phyloP scores from a whole-genome alignment of 2,113 vertebrate species.

The Anhinga anhinga region DNA sequence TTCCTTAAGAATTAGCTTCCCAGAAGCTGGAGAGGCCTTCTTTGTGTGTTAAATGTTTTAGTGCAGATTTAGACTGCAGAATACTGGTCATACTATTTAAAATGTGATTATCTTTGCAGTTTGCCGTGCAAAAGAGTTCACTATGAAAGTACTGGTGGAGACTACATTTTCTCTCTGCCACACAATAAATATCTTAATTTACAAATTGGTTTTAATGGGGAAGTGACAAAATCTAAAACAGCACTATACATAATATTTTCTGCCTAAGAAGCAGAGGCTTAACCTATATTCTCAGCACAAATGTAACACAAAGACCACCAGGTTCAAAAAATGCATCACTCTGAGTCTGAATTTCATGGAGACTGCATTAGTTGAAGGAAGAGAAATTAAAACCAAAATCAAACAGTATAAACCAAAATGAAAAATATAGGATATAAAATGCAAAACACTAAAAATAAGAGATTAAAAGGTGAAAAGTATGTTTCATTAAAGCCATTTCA shows the following conservation, averaged over 20 bases:
- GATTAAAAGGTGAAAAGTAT: not conserved
- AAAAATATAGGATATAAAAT: not conserved
- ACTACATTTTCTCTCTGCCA: not conserved
- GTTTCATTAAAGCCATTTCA: not conserved
- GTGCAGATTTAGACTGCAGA: not conserved
- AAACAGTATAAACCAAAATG: not conserved
- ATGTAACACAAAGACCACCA: not conserved
- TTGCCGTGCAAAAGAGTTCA: not conserved
- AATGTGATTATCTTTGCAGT: not conserved
- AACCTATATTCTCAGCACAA: not conserved
- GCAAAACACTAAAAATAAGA: not conserved
- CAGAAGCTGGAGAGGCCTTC: not conserved
- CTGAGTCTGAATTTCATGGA: not conserved
- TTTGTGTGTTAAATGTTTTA: not conserved
- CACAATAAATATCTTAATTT: not conserved
- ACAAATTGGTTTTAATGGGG: not conserved
- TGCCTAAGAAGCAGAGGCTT: not conserved
- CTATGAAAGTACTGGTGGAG: not conserved
- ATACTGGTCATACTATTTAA: not conserved
- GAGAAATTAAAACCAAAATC: not conserved
- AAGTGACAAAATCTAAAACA: not conserved
- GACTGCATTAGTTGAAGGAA: not conserved
- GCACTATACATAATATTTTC: not conserved
- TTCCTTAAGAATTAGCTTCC: not conserved
- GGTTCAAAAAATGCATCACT: not conserved